phyloP scores from a whole-genome alignment of 2,113 vertebrate species.

The Macquaria australasica region DNA sequence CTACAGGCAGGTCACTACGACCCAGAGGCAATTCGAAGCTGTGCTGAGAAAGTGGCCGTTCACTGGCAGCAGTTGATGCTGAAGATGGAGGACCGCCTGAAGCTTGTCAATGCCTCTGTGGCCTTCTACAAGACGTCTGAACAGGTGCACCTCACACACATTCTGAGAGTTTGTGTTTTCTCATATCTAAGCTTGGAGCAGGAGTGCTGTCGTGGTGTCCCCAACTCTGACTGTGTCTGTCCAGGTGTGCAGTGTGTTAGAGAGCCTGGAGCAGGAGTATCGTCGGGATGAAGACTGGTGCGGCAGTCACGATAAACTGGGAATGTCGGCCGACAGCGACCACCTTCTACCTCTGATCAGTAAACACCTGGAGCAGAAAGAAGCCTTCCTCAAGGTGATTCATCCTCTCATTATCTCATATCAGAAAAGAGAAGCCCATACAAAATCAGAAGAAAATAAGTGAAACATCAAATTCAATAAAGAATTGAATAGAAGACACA shows the following conservation, averaged over 20 bases:
- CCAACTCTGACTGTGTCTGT: not conserved
- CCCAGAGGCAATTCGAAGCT: constrained; percentile 92
- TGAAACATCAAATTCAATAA: not conserved
- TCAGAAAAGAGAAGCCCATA: not conserved
- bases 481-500: not conserved
- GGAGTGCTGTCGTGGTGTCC: not conserved
- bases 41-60: constrained; percentile 96
- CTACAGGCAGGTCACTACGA: constrained; percentile 96
- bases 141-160: constrained; percentile 84
- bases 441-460: too few species aligned
- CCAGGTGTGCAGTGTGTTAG: constrained; percentile 96
- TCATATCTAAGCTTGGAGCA: too few species aligned
- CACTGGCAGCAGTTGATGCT: constrained; percentile 99
- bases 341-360: constrained; percentile 97
- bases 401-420: not conserved
- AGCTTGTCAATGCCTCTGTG: constrained; percentile 97
- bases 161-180: too few species aligned
- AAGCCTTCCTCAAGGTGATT: constrained; percentile 91
- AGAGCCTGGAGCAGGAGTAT: constrained; percentile 98
- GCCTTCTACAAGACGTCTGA: constrained; percentile 99
- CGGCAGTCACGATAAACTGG: constrained; percentile 95
- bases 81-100: constrained; percentile 99
- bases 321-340: constrained; percentile 89
- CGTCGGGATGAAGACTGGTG: constrained; percentile 98
- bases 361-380: constrained; percentile 99